These are phyloP conservation scores for Xiphophorus birchmanni DNA, from an alignment of 2,797 vertebrate species.

Conservation along the genomic window DNA sequence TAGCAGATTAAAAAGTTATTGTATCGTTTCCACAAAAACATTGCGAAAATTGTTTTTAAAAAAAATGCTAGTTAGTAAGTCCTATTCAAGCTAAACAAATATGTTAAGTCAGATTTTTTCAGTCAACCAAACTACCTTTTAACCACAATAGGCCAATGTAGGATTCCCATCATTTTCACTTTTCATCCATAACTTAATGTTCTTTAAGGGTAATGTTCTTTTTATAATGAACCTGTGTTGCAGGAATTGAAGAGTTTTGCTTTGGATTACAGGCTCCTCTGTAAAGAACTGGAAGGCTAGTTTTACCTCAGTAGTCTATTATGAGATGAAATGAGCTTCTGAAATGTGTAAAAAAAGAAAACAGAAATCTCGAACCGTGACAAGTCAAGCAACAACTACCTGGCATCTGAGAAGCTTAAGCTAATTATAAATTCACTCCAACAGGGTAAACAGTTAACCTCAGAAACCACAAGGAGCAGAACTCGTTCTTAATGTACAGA, in stretches of 20 bases:
- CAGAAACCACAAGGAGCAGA: background rate
- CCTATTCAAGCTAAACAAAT: background rate
- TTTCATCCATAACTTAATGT: background rate
- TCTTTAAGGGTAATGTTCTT: background rate
- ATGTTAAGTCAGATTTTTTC: background rate
- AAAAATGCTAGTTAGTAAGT: background rate
- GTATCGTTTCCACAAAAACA: background rate
- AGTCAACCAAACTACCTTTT: background rate
- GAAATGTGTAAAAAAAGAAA: background rate
- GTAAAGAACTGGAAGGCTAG: background rate
- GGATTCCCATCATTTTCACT: background rate
- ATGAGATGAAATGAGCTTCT: background rate
- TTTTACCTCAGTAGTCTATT: background rate
- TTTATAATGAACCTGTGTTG: background rate
- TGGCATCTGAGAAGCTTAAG: slow-evolving; percentile 6
- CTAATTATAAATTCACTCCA: slow-evolving; percentile 9
- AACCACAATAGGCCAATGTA: background rate
- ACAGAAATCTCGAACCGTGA: background rate
- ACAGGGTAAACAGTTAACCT: background rate
- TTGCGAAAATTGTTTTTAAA: background rate
- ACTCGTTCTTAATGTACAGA: background rate
- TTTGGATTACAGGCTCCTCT: background rate
- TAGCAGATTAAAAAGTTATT: background rate
- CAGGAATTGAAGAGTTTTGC: background rate
- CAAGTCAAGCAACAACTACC: slow-evolving; percentile 1